These are phyloP conservation scores for Labia minor DNA, from an alignment of 2,888 invertebrate species.

Conservation along the genomic window DNA sequence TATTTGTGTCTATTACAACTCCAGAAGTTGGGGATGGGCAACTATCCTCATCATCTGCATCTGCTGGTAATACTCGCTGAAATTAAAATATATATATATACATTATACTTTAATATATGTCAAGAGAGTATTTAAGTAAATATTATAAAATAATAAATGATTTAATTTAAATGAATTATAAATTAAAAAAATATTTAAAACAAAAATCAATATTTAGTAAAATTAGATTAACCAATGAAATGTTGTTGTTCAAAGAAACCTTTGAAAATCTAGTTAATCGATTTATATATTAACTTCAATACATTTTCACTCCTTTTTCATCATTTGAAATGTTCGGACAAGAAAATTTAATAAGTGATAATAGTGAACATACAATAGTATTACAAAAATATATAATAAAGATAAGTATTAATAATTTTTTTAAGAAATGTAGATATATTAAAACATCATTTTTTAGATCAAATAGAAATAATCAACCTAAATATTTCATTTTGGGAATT, in stretches of 20 bases:
- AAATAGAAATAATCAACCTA: too few species aligned
- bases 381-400: too few species aligned
- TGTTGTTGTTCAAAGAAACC: neutral
- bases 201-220: too few species aligned
- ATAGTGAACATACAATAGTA: too few species aligned
- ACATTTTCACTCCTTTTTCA: neutral
- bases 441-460: too few species aligned
- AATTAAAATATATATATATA: neutral
- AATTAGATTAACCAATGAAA: neutral
- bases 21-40: neutral
- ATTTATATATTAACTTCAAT: too few species aligned
- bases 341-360: too few species aligned
- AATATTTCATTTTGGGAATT: too few species aligned
- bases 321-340: neutral
- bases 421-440: too few species aligned
- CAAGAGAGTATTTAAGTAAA: neutral
- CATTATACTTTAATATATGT: neutral
- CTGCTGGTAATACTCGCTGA: conserved; percentile 22
- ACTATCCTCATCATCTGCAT: conserved; percentile 18
- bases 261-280: neutral
- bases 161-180: too few species aligned
- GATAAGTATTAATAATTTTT: too few species aligned
- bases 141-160: neutral
- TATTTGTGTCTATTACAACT: conserved; percentile 33
- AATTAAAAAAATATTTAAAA: neutral